A percentile compares a stretch with the other conserved stretches of the same genome.
These are phyloP conservation scores for Numenius phaeopus DNA, from an alignment of 2,797 vertebrate genomes.

Conservation along the genomic window DNA sequence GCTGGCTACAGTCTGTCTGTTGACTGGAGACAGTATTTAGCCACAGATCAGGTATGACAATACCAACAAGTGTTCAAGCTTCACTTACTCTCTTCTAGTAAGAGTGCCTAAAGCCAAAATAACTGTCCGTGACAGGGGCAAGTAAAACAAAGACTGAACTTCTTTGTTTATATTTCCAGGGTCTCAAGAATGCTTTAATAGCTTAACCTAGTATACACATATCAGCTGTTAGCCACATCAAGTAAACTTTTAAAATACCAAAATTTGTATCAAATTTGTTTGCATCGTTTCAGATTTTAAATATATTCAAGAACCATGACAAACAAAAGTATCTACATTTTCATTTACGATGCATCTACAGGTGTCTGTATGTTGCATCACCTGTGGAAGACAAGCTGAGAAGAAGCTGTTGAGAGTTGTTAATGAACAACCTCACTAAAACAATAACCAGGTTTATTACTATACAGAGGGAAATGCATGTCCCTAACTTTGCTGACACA, in stretches of 20 bases:
- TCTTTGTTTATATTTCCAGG: background rate
- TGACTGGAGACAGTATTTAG: background rate
- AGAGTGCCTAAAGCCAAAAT: background rate
- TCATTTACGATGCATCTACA: rapidly evolving
- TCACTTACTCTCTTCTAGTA: background rate
- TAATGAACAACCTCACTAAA: background rate
- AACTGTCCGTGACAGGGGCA: background rate
- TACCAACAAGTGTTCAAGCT: background rate
- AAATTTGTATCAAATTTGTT: background rate
- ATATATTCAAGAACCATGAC: background rate
- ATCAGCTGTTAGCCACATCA: background rate
- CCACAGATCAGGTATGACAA: background rate
- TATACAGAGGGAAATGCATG: background rate
- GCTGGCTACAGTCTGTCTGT: background rate
- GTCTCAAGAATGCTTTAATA: background rate
- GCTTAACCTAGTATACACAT: background rate
- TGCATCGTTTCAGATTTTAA: background rate
- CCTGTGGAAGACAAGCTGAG: background rate
- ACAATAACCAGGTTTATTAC: background rate
- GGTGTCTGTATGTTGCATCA: no score
- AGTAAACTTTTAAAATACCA: background rate
- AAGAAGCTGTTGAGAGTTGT: background rate
- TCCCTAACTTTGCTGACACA: background rate
- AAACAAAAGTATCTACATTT: background rate
- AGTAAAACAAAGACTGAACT: background rate